Evolutionary conservation across 2,113 vertebrate genomes (phyloP).

Genomic region (Bubo blakistoni): DNA sequence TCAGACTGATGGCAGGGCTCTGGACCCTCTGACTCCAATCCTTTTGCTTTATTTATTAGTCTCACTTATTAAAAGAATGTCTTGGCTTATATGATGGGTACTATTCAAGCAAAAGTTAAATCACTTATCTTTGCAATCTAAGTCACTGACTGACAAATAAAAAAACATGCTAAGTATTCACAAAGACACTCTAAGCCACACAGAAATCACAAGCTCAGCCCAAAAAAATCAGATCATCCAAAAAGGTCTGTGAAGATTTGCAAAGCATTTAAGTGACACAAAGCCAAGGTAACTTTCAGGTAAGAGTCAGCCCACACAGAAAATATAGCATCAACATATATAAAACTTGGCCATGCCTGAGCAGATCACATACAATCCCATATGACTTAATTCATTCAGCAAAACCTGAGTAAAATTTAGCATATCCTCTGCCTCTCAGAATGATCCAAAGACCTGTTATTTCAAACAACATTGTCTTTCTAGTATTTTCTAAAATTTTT

Average conservation of each 20-base stretch:
- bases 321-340: neutral
- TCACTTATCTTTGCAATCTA: neutral
- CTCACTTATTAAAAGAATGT: constrained; percentile 29
- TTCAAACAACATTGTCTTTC: neutral
- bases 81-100: constrained; percentile 15
- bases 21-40: constrained; percentile 19
- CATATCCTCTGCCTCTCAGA: neutral
- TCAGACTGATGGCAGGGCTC: constrained; percentile 30
- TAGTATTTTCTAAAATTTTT: neutral
- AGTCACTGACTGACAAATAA: constrained; percentile 1
- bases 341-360: neutral
- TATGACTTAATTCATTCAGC: neutral
- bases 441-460: neutral
- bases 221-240: accelerated
- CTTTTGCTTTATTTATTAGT: constrained; percentile 46
- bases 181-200: neutral
- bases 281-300: neutral
- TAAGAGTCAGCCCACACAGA: neutral
- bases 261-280: neutral
- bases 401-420: neutral
- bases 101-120: constrained; percentile 19
- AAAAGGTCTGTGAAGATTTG: neutral
- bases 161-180: neutral
- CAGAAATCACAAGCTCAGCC: neutral
- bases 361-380: neutral